A percentile compares a stretch with the other conserved stretches of the same genome.
phyloP scores from a whole-genome alignment of 1,140 invertebrate genomes.

The Bradynema listronoti region DNA sequence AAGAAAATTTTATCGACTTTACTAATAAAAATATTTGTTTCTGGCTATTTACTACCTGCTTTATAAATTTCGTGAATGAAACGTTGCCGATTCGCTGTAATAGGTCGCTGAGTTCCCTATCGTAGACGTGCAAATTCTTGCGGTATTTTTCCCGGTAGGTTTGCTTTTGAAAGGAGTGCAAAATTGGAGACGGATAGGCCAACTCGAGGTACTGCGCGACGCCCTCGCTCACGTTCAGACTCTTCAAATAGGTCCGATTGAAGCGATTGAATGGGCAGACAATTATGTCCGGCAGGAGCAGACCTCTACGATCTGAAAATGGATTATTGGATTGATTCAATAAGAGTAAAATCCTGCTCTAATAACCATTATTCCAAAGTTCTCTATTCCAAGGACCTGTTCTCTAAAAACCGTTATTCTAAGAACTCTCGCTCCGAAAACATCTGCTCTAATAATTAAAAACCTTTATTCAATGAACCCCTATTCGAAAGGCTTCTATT shows the following conservation, averaged over 20 bases:
- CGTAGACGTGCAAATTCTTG: conserved; percentile 19
- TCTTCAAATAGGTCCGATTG: conserved; percentile 35
- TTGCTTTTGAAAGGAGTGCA: conserved; percentile 33
- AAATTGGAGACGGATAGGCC: conserved; percentile 31
- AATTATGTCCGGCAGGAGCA: conserved; percentile 42
- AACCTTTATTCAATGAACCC: not conserved
- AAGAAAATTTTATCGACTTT: not conserved
- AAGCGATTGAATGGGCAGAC: conserved; percentile 52
- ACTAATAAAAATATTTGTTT: conserved; percentile 11
- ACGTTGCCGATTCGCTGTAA: conserved; percentile 15
- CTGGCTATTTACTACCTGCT: conserved; percentile 14
- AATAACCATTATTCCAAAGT: not conserved
- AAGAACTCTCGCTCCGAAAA: not conserved
- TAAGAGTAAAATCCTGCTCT: not conserved
- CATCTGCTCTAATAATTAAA: not conserved
- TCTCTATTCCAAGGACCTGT: not conserved
- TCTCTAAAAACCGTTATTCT: not conserved
- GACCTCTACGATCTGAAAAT: conserved; percentile 10
- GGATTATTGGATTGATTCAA: not conserved
- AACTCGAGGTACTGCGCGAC: conserved; percentile 48
- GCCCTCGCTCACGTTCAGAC: conserved; percentile 32
- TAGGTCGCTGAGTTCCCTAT: conserved; percentile 28
- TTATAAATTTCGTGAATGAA: conserved; percentile 25
- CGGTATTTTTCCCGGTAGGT: conserved; percentile 1
- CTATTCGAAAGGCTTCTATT: conserved; percentile 3